Evolutionary conservation across 2,797 vertebrate genomes (phyloP).

Genomic region (Rousettus madagascariensis): DNA sequence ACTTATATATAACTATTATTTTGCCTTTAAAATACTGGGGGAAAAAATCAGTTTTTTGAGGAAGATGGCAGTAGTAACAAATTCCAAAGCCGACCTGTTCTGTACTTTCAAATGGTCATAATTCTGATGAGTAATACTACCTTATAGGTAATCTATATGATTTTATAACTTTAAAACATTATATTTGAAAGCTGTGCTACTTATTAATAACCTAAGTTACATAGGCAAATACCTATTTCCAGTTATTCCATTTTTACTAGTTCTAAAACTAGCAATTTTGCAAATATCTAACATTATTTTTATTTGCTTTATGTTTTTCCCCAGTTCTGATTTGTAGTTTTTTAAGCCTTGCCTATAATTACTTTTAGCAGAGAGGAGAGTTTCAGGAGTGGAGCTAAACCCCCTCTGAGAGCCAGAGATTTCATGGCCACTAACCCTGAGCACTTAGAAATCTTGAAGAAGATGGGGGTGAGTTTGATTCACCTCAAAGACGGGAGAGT

Average conservation of each 20-base stretch:
- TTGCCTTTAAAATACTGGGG: conserved; percentile 47
- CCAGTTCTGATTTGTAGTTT: conserved; percentile 38
- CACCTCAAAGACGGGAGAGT: conserved; percentile 98
- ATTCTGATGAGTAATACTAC: neutral
- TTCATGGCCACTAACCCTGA: conserved; percentile 99
- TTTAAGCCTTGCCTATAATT: conserved; percentile 68
- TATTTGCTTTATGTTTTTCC: conserved; percentile 39
- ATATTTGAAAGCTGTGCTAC: neutral
- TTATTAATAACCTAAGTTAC: conserved; percentile 18
- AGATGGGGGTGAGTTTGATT: conserved; percentile 98
- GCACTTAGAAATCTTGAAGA: conserved; percentile 96
- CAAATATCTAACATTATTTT: conserved; percentile 17
- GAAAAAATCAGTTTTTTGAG: conserved; percentile 28
- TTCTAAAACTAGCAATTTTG: conserved; percentile 50
- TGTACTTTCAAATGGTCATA: neutral
- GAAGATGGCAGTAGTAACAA: neutral
- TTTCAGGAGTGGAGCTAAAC: conserved; percentile 87
- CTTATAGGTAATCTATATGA: neutral
- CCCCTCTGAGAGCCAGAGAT: conserved; percentile 95
- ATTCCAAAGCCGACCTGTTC: neutral
- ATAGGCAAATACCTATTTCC: conserved; percentile 3
- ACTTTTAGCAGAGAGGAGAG: conserved; percentile 86
- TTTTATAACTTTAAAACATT: conserved; percentile 23
- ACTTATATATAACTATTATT: neutral
- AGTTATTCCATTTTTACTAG: conserved; percentile 21